Base-by-base conservation (phyloP, 2,888 invertebrate species). In the Steinernema carpocapsae region DNA sequence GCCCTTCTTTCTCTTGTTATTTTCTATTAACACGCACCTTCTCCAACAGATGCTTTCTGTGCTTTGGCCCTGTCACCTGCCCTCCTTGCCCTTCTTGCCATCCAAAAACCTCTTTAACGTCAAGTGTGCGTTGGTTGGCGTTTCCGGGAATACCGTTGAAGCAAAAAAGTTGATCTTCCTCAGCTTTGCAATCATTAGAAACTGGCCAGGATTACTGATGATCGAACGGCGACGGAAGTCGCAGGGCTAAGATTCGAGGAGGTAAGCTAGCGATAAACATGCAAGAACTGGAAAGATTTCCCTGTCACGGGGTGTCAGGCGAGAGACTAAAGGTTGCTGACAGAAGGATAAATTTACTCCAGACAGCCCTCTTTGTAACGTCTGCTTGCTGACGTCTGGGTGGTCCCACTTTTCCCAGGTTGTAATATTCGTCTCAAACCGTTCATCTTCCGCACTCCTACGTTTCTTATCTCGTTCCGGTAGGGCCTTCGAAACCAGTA, bases 41-140 rank as follows among this genome's bases (percentile, higher is more conserved):
- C 6, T 10, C 6, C 22, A 19, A 26, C 56, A 56, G 56, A 24
- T 56, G 56, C 56, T 24, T 22, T 10, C 56, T 56, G 26, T 56
- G 56, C 56, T 56, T 56, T 56, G 56, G 26, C 56, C 56, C 56
- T 4, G 6, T 19, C n/a, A n/a, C n/a, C n/a, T n/a, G n/a, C n/a
- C n/a, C n/a, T n/a, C n/a, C n/a, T n/a, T n/a, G n/a, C n/a, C n/a
- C n/a, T n/a, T 43, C 43, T 43, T 14, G 43, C 7, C 43, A 12
- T 43, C 43, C 14, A 12, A 7, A n/a, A 12, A 19, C 6, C 56
- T 7, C 56, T 26, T 17, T 3, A 19, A 26, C 22, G 56, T 56
- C 56, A 4, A 24, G 56, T 56, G 56, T 56, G 56, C 56, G 56
- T 56, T 19, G 56, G 56, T 56, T 56, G 56, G 56, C 56, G 56